Conservation (phyloP, 2,888 invertebrate genomes). For the Melikaiella ostensackeni region DNA sequence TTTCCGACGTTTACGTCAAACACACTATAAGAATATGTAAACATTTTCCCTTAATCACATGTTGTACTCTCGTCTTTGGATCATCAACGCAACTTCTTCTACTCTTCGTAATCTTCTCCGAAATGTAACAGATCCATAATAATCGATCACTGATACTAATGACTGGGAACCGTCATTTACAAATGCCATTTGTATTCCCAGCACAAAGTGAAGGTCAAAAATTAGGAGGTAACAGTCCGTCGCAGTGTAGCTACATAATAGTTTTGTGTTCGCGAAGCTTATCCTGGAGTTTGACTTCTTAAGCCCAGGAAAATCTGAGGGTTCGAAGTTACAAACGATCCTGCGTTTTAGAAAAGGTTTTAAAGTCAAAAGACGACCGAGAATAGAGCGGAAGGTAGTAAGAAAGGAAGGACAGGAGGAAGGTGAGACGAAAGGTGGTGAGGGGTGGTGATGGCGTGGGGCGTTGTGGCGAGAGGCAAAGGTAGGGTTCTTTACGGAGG, state of each 20-base stretch:
- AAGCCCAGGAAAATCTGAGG: constrained; percentile 1
- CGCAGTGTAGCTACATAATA: not conserved
- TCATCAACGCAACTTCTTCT: not conserved
- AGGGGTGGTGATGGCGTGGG: constrained; percentile 53
- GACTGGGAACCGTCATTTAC: not conserved
- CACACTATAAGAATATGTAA: constrained; percentile 16
- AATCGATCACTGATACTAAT: constrained; percentile 2
- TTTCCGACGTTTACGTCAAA: constrained; percentile 30
- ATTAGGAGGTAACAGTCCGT: not conserved
- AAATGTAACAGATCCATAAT: not conserved
- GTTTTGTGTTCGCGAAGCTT: not conserved
- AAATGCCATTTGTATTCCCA: not conserved
- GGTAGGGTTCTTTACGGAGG: constrained; percentile 53
- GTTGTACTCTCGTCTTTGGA: not conserved
- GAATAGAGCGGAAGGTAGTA: constrained; percentile 39
- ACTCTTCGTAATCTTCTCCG: not conserved
- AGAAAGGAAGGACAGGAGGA: constrained; percentile 23
- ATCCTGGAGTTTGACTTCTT: not conserved
- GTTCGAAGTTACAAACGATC: not conserved
- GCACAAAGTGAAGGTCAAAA: not conserved
- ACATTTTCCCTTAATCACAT: not conserved
- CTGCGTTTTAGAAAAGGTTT: constrained; percentile 7
- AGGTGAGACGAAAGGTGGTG: constrained; percentile 45
- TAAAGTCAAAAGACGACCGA: constrained; percentile 36
- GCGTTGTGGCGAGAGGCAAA: constrained; percentile 39